phyloP scores from a whole-genome alignment of 2,888 invertebrate genomes.

The Trilocha varians region DNA sequence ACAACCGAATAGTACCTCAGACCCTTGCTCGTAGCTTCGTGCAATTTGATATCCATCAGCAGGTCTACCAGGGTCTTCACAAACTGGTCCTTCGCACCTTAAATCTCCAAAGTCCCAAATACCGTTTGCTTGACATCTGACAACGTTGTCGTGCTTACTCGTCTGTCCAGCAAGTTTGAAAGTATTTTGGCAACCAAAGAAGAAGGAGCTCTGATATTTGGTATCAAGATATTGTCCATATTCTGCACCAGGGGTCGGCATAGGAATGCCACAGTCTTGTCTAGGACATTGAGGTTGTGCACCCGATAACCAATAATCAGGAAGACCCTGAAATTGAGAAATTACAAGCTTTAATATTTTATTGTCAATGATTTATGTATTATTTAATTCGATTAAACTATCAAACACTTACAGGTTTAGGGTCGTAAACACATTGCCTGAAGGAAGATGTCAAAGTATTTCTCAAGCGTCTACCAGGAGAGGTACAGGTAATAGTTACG shows the following conservation, averaged over 20 bases:
- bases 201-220: constrained; percentile 93
- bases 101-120: constrained; percentile 98
- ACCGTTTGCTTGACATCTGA: constrained; percentile 91
- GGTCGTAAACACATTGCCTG: constrained; percentile 96
- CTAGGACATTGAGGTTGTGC: constrained; percentile 89
- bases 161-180: constrained; percentile 95
- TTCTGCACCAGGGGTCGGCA: constrained; percentile 93
- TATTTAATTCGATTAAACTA: no score
- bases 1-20: constrained; percentile 93
- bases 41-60: constrained; percentile 92
- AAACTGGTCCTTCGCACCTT: constrained; percentile 96
- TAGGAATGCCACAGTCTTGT: constrained; percentile 92
- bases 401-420: constrained; percentile 77
- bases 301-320: constrained; percentile 94
- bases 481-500: constrained; percentile 87
- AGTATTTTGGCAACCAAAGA: constrained; percentile 96
- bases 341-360: background rate
- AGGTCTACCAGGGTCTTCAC: constrained; percentile 95
- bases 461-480: constrained; percentile 83
- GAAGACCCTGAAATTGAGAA: constrained; percentile 75
- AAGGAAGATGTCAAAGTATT: constrained; percentile 88
- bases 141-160: constrained; percentile 91
- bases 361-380: background rate
- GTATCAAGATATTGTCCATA: constrained; percentile 92
- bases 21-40: constrained; percentile 89